These are phyloP conservation scores for Allolobophora icterica DNA, from an alignment of 2,888 invertebrate genomes.

Conservation along the genomic window DNA sequence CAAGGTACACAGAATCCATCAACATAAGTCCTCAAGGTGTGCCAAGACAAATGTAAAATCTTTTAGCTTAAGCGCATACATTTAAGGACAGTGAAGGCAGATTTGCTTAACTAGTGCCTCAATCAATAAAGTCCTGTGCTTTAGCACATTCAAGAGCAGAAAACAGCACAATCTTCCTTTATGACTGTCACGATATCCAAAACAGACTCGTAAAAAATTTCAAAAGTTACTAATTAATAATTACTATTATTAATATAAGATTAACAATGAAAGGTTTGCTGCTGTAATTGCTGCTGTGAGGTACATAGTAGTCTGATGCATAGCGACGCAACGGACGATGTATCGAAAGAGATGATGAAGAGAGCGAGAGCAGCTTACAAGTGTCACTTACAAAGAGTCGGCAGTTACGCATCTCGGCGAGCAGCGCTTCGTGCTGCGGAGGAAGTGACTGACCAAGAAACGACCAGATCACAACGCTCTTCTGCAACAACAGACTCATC, in stretches of 20 bases:
- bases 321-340: not conserved
- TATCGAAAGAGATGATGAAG: not conserved
- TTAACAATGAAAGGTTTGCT: not conserved
- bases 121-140: not conserved
- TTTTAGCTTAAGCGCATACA: not conserved
- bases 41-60: not conserved
- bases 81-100: not conserved
- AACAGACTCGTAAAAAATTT: not conserved
- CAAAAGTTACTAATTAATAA: not conserved
- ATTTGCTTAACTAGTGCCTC: not conserved
- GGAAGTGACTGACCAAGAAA: not conserved
- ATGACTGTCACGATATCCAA: not conserved
- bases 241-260: too few species aligned
- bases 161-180: too few species aligned
- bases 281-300: not conserved
- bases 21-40: not conserved
- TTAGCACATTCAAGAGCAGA: not conserved
- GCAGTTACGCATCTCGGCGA: not conserved
- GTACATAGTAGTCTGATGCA: too few species aligned
- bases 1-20: not conserved
- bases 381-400: conserved; percentile 25
- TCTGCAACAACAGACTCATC: conserved; percentile 17
- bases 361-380: not conserved
- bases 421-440: conserved; percentile 21
- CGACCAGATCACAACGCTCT: not conserved